Evolutionary conservation across 1,140 invertebrate species (phyloP), one percentile per base, ranked within the genome.

Genomic region (Macrosteles quadrilineatus): DNA sequence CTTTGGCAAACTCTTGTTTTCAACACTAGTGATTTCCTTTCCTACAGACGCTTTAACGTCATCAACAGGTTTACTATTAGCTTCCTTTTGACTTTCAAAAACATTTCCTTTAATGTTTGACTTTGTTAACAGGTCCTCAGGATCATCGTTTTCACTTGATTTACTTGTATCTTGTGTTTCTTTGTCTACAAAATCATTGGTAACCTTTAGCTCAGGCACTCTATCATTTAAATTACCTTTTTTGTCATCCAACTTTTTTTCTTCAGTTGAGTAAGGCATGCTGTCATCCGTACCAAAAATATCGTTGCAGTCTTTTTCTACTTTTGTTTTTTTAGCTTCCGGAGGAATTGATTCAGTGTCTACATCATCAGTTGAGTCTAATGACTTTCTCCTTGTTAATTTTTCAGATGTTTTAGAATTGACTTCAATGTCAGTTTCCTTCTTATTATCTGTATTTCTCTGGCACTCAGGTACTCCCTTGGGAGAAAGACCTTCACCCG

Each of bases 251-350:
- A 6, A 14, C 14, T 36, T 36, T 6, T 36, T 36, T 6, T 36
- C 32, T 36, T 36, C 32, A 4, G 4, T 14, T 36, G 14, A 36
- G 32, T 6, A 36, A 36, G 32, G 32, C 32, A 36, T 14, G 55
- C 67, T 21, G 47, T 55, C 31, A 21, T 30, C 67, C 32, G n/a
- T 23, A 23, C 36, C 43, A 40, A 32, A 17, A 62, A 31, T 59
- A 63, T 47, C 62, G 2, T 50, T 50, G 47, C 47, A 19, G 47
- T 32, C 62, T 29, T 47, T 66, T 31, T 30, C 43, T 19, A 57
- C 40, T 65, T 70, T 65, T 6, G 59, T 53, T 36, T 70, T 70
- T 19, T 70, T 47, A 43, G 50, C 27, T 17, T 63, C 59, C 45
- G 43, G 36, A 43, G 57, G 40, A 17, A 45, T 27, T 3, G 40